These are phyloP conservation scores for Dreissena rostriformis DNA, from an alignment of 1,140 invertebrate genomes.

Conservation along the genomic window DNA sequence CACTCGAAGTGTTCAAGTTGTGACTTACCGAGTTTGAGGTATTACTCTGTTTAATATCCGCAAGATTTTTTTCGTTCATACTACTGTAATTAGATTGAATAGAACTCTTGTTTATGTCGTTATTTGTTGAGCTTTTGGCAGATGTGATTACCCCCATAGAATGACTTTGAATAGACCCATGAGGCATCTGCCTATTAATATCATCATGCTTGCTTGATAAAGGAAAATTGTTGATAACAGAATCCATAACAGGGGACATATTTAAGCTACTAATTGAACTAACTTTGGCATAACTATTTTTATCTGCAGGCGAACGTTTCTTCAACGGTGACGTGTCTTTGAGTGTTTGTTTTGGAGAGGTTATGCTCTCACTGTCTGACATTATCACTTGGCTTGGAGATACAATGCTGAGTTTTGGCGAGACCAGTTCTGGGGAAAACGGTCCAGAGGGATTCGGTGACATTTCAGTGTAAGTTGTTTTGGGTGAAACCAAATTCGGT, in stretches of 20 bases:
- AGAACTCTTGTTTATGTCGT: too few relatives aligned
- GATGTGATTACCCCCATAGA: slow-evolving; percentile 31
- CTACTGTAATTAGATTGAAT: too few relatives aligned
- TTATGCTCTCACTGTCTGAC: slow-evolving; percentile 23
- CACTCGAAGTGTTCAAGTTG: too few relatives aligned
- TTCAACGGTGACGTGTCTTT: slow-evolving; percentile 47
- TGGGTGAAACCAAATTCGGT: slow-evolving; percentile 27
- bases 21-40: too few relatives aligned
- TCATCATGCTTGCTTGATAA: not conserved
- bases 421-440: slow-evolving; percentile 58
- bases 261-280: slow-evolving; percentile 50
- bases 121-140: not conserved
- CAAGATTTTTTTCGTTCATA: too few relatives aligned
- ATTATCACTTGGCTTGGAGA: slow-evolving; percentile 48
- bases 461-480: slow-evolving; percentile 3
- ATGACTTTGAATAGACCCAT: not conserved
- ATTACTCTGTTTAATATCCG: too few relatives aligned
- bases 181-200: slow-evolving; percentile 13
- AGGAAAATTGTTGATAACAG: not conserved
- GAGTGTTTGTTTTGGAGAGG: slow-evolving; percentile 37
- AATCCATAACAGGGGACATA: slow-evolving; percentile 17
- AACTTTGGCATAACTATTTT: slow-evolving; percentile 23
- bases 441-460: not conserved
- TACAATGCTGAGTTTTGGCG: slow-evolving; percentile 59
- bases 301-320: slow-evolving; percentile 36